Conservation (phyloP, 2,888 invertebrate species). For the Phasia obesa region DNA sequence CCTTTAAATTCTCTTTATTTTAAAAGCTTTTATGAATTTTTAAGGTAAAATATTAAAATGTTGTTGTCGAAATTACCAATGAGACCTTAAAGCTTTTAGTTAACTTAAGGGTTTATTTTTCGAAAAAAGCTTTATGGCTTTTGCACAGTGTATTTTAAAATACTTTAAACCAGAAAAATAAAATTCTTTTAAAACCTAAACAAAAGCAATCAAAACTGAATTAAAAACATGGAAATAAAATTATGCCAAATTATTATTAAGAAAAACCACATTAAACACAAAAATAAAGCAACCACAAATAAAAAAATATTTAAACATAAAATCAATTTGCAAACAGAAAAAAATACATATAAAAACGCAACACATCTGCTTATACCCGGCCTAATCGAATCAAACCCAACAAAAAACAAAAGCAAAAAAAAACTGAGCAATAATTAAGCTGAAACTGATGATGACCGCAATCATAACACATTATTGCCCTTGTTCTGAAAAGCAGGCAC, state of each 20-base stretch:
- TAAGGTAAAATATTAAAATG: too few relatives aligned
- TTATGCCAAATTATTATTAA: slow-evolving; percentile 12
- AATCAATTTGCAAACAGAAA: slow-evolving; percentile 36
- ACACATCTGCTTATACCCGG: slow-evolving; percentile 28
- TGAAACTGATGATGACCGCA: slow-evolving; percentile 63
- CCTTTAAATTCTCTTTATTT: too few relatives aligned
- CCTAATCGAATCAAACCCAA: background rate
- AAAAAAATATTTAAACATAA: slow-evolving; percentile 8
- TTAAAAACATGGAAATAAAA: background rate
- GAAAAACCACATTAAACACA: slow-evolving; percentile 22
- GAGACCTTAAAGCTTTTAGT: too few relatives aligned
- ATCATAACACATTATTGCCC: slow-evolving; percentile 67
- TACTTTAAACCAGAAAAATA: background rate
- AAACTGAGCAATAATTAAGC: slow-evolving; percentile 44
- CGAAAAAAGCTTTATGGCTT: too few relatives aligned
- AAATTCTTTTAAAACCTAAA: background rate
- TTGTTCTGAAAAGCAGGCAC: slow-evolving; percentile 33
- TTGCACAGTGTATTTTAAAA: too few relatives aligned
- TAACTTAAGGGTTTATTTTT: too few relatives aligned
- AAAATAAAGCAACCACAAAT: slow-evolving; percentile 15
- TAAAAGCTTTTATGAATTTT: background rate
- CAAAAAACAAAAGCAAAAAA: background rate
- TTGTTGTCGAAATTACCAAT: too few relatives aligned
- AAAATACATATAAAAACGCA: background rate
- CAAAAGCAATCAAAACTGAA: background rate